Conservation (phyloP, 2,113 vertebrate species). For the Etheostoma cragini region DNA sequence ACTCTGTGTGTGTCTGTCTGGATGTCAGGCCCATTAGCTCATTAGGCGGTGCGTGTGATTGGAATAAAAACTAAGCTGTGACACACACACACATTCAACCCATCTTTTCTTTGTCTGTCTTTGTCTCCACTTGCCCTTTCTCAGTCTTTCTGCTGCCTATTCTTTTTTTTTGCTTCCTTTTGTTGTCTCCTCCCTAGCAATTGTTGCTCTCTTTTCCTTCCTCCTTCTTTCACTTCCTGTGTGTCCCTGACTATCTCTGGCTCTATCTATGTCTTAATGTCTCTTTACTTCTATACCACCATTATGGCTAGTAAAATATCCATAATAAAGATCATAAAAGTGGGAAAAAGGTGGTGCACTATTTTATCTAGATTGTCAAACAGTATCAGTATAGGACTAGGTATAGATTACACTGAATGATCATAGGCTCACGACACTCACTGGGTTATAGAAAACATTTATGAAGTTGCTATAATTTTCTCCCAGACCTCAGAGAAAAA, state of each 20-base stretch:
- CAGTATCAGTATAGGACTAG: slow-evolving; percentile 14
- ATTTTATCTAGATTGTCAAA: slow-evolving; percentile 23
- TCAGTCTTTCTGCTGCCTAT: slow-evolving; percentile 37
- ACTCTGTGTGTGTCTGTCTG: slow-evolving; percentile 72
- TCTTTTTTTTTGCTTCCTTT: slow-evolving; percentile 40
- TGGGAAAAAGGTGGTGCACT: slow-evolving; percentile 35
- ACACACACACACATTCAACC: slow-evolving; percentile 35
- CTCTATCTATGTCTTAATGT: neutral
- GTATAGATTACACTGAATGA: slow-evolving; percentile 20
- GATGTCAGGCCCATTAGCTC: slow-evolving; percentile 79
- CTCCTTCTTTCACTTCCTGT: slow-evolving; percentile 5
- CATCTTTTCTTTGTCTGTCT: slow-evolving; percentile 52
- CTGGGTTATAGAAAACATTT: slow-evolving; percentile 2
- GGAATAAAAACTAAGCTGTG: slow-evolving; percentile 77
- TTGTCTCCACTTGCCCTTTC: slow-evolving; percentile 67
- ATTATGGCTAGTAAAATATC: slow-evolving; percentile 41
- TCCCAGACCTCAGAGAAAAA: slow-evolving; percentile 31
- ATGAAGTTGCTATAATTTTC: slow-evolving; percentile 46
- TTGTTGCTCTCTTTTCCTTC: slow-evolving; percentile 6
- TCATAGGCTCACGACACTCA: neutral
- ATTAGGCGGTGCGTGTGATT: slow-evolving; percentile 77
- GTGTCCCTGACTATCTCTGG: neutral
- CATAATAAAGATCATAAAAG: slow-evolving; percentile 52
- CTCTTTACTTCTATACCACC: slow-evolving; percentile 13
- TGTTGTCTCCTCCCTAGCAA: slow-evolving; percentile 16